Conservation (phyloP, 1,140 invertebrate species). For the Drosophila funebris region DNA sequence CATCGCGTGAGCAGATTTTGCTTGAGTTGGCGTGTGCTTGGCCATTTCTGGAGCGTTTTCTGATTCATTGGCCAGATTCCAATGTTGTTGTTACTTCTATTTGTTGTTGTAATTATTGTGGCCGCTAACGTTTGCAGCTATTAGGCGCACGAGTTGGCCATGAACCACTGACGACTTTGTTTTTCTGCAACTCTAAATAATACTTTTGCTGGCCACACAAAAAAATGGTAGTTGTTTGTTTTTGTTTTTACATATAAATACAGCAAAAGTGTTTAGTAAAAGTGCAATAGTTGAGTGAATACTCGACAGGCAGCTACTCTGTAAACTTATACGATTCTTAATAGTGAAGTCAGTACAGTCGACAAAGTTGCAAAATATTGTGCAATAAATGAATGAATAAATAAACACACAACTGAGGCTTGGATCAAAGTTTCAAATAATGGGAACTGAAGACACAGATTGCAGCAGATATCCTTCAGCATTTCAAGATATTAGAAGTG, state of each 20-base stretch:
- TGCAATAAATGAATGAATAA: too few relatives aligned
- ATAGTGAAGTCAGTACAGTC: too few relatives aligned
- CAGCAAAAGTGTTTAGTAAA: slow-evolving; percentile 16
- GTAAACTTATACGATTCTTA: too few relatives aligned
- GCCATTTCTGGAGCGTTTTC: slow-evolving; percentile 45
- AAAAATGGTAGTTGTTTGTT: slow-evolving; percentile 32
- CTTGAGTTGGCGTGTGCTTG: slow-evolving; percentile 42
- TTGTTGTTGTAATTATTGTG: slow-evolving; percentile 53
- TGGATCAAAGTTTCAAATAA: neutral
- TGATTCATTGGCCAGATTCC: slow-evolving; percentile 78
- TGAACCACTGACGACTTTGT: slow-evolving; percentile 68
- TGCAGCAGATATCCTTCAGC: neutral
- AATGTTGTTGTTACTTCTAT: slow-evolving; percentile 18
- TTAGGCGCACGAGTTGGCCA: slow-evolving; percentile 76
- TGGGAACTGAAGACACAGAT: neutral
- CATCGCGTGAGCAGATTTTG: slow-evolving; percentile 55
- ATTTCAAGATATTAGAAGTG: neutral
- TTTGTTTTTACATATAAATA: slow-evolving; percentile 8
- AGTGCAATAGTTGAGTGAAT: neutral
- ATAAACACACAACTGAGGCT: too few relatives aligned
- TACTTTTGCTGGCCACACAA: slow-evolving; percentile 42
- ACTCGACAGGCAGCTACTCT: neutral
- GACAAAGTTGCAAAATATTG: too few relatives aligned
- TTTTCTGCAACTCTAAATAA: slow-evolving; percentile 9
- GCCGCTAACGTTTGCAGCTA: slow-evolving; percentile 60